Evolutionary conservation across 2,797 vertebrate genomes (phyloP).

Genomic region (Craterocephalus amniculus): DNA sequence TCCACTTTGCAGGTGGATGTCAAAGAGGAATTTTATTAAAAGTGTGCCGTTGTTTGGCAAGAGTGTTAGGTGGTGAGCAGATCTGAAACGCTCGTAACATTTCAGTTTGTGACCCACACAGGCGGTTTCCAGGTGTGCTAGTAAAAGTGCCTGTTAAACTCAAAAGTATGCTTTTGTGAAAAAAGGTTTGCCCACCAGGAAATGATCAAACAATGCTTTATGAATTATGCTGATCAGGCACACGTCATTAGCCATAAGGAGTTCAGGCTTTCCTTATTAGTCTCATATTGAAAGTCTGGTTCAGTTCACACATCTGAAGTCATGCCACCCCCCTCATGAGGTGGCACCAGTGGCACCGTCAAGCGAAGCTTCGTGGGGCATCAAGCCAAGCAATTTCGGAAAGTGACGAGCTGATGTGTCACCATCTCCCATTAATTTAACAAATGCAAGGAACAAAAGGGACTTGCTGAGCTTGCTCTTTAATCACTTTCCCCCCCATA

Average conservation of each 20-base stretch:
- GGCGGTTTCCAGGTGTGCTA: conserved; percentile 63
- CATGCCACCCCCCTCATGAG: conserved; percentile 21
- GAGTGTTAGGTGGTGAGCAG: conserved; percentile 37
- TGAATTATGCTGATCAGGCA: conserved; percentile 54
- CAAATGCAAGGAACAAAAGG: conserved; percentile 40
- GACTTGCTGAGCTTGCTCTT: conserved; percentile 21
- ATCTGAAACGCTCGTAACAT: conserved; percentile 50
- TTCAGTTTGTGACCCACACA: conserved; percentile 61
- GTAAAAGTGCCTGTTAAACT: conserved; percentile 54
- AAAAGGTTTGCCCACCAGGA: conserved; percentile 17
- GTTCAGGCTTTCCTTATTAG: conserved; percentile 25
- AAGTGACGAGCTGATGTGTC: conserved; percentile 36
- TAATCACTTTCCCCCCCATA: conserved; percentile 17
- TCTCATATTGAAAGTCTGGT: conserved; percentile 31
- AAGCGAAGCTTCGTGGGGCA: conserved; percentile 27
- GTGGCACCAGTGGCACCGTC: conserved; percentile 22
- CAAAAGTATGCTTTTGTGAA: conserved; percentile 47
- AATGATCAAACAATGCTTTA: conserved; percentile 42
- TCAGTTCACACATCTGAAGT: conserved; percentile 21
- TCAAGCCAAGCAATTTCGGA: conserved; percentile 23
- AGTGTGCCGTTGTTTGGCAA: conserved; percentile 34
- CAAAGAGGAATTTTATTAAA: conserved; percentile 25
- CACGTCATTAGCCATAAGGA: conserved; percentile 21
- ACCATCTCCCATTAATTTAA: conserved; percentile 24
- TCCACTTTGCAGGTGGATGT: conserved; percentile 33